A percentile compares a stretch with the other conserved stretches of the same genome.
Conservation (phyloP, 2,888 invertebrate species). For the Hedychridium roseum region DNA sequence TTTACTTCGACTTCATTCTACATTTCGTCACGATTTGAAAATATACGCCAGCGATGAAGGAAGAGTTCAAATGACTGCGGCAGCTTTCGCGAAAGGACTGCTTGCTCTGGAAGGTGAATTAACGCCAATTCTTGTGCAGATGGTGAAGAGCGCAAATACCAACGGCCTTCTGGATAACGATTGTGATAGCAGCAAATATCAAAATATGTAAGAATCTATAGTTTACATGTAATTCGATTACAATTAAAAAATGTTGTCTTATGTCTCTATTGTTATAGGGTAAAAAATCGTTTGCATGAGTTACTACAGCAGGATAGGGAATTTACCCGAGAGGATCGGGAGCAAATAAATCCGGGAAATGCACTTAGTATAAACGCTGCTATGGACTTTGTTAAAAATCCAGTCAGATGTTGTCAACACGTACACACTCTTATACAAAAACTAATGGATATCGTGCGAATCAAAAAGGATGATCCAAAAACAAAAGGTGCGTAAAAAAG, state of each 20-base stretch:
- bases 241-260: not conserved
- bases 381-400: constrained; percentile 94
- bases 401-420: constrained; percentile 89
- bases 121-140: constrained; percentile 98
- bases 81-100: constrained; percentile 98
- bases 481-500: constrained; percentile 80
- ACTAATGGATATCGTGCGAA: constrained; percentile 83
- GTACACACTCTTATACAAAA: constrained; percentile 88
- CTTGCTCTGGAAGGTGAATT: constrained; percentile 97
- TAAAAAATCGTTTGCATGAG: constrained; percentile 93
- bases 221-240: not conserved
- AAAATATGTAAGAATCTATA: constrained; percentile 79
- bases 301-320: constrained; percentile 90
- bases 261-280: constrained; percentile 69
- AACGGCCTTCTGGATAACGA: constrained; percentile 98
- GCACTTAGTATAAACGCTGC: constrained; percentile 93
- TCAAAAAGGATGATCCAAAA: constrained; percentile 88
- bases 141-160: constrained; percentile 99
- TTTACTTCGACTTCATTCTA: constrained; percentile 93
- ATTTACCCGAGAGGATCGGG: constrained; percentile 84
- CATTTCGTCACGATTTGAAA: constrained; percentile 98
- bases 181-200: constrained; percentile 95
- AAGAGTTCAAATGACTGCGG: constrained; percentile 99
- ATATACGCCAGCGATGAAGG: constrained; percentile 99
- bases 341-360: constrained; percentile 89